These are phyloP conservation scores for Thamnophis elegans DNA, from an alignment of 2,797 vertebrate species.

Conservation along the genomic window DNA sequence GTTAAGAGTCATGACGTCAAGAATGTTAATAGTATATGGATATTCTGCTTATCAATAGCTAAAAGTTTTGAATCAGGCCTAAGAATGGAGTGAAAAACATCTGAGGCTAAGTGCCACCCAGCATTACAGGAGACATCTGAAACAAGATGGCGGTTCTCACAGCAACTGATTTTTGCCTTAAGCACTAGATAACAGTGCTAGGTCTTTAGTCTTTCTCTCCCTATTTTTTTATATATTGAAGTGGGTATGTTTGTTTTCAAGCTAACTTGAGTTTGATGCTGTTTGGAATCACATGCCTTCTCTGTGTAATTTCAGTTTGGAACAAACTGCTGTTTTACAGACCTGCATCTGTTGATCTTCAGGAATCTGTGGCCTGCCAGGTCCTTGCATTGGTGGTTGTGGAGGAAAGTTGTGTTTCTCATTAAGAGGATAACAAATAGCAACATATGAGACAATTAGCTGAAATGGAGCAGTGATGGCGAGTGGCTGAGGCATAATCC, in stretches of 20 bases:
- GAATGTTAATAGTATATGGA: background rate
- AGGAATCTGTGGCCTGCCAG: slow-evolving; percentile 75
- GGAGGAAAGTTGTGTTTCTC: slow-evolving; percentile 73
- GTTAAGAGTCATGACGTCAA: background rate
- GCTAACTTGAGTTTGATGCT: slow-evolving; percentile 63
- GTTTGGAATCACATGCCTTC: slow-evolving; percentile 59
- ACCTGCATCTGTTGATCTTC: slow-evolving; percentile 73
- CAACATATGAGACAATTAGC: slow-evolving; percentile 72
- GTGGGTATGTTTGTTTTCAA: slow-evolving; percentile 41
- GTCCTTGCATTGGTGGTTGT: slow-evolving; percentile 64
- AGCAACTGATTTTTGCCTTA: background rate
- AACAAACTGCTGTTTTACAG: slow-evolving; percentile 56
- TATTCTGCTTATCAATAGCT: background rate
- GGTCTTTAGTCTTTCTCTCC: slow-evolving; percentile 1
- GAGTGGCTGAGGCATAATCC: slow-evolving; percentile 37
- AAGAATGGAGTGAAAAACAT: background rate
- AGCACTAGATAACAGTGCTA: background rate
- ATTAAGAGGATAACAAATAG: slow-evolving; percentile 68
- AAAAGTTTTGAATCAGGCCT: background rate
- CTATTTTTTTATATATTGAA: slow-evolving; percentile 36
- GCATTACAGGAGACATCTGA: background rate
- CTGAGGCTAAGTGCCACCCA: background rate
- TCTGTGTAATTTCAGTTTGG: slow-evolving; percentile 70
- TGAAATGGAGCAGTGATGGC: slow-evolving; percentile 62
- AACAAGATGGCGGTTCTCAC: background rate